Evolutionary conservation across 2,113 vertebrate genomes (phyloP).

Genomic region (Charina bottae): DNA sequence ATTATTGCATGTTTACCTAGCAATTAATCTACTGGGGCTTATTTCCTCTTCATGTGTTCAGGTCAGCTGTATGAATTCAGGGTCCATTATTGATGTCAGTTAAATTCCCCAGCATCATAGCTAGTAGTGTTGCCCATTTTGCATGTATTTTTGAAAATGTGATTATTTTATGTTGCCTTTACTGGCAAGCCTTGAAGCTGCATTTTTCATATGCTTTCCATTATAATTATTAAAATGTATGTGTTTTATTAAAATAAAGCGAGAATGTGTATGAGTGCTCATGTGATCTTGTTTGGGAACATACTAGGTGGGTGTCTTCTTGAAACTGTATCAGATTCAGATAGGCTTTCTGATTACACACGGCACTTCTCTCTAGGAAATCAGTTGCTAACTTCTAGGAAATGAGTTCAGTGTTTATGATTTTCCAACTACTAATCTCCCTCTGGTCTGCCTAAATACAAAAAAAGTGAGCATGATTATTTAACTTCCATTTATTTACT

Average conservation of each 20-base stretch:
- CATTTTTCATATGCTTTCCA: not conserved
- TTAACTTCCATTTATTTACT: not conserved
- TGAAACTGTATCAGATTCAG: slow-evolving; percentile 27
- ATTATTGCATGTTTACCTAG: not conserved
- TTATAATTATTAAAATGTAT: not conserved
- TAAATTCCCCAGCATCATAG: not conserved
- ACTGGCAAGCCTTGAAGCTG: not conserved
- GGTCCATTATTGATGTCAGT: not conserved
- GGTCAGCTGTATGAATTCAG: not conserved
- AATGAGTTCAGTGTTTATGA: not conserved
- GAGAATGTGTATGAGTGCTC: not conserved
- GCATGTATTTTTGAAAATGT: not conserved
- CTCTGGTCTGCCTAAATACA: not conserved
- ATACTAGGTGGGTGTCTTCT: not conserved
- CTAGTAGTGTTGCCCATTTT: not conserved
- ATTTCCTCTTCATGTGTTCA: rapidly evolving
- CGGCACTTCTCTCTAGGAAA: slow-evolving; percentile 19
- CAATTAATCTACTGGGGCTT: not conserved
- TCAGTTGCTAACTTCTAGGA: not conserved
- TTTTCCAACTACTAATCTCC: not conserved
- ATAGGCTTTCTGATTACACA: slow-evolving; percentile 4
- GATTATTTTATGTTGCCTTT: not conserved
- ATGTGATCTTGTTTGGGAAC: slow-evolving; percentile 4
- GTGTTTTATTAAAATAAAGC: not conserved
- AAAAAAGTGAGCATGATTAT: slow-evolving; percentile 5